Evolutionary conservation across 30 jellyfish, hydroid and myxozoan genomes (phyloP), one percentile per base, ranked within the genome.

Genomic region (Clytia hemisphaerica): DNA sequence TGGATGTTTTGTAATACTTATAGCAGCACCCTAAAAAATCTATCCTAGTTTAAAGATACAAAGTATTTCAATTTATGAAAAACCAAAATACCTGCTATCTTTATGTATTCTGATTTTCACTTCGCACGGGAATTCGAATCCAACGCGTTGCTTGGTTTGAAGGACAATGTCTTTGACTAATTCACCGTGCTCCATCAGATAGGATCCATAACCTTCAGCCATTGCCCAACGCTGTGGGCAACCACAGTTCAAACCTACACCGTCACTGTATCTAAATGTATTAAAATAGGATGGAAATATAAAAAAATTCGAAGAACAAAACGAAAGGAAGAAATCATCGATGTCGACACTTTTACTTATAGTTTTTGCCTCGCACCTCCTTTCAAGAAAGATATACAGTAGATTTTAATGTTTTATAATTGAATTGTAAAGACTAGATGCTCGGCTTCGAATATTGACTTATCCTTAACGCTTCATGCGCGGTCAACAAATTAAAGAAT

Each of bases 201-300:
- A 80, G 1, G 94, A 90, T 5, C 96, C 96, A 59, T 78, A 86
- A 10, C 96, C 93, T 65, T 86, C 96, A 6, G 93, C 93, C 94
- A 86, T 86, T 54, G 96, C 96, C 96, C 96, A 86, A 27, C 95
- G 67, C 49, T 88, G 97, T 4, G 97, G 97, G 72, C 97, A 88
- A 2, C 97, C 97, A 76, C 97, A 88, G 76, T 88, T 88, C 31
- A 88, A 79, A 31, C 90, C 97, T 2, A 88, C 93, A 29, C 91
- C 97, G 58, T 88, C 97, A n/a, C 93, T 72, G 50, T 74, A 73
- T 46, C 96, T 86, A 29, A 28, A 61, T 26, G 29, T 35, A 38
- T 16, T 1, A 0, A 3, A 0, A 10, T 19, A 34, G 19, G 19
- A 0, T 42, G 14, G 54, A 42, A 12, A 12, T 42, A 19, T 42